phyloP scores from a whole-genome alignment of 2,888 invertebrate genomes.

The Xylota sylvarum region DNA sequence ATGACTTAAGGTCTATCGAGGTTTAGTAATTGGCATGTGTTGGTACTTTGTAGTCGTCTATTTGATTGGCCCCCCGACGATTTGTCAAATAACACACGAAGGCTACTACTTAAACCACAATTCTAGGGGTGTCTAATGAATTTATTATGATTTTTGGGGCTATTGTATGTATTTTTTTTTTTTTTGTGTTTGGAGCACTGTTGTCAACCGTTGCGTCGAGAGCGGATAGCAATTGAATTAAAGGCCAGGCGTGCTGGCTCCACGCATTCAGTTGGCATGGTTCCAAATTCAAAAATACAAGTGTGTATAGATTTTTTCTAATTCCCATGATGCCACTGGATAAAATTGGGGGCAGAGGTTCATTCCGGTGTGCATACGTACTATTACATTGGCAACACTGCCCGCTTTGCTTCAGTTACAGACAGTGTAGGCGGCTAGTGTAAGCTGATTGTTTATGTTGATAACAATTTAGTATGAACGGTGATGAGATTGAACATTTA shows the following conservation, averaged over 20 bases:
- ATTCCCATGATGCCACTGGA: conserved; percentile 35
- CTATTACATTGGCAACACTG: conserved; percentile 19
- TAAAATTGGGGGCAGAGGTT: background rate
- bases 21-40: background rate
- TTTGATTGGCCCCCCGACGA: conserved; percentile 21
- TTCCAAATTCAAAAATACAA: conserved; percentile 26
- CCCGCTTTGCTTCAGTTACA: background rate
- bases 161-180: background rate
- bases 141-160: conserved; percentile 32
- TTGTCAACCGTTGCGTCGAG: conserved; percentile 17
- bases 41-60: background rate
- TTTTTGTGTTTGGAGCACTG: conserved; percentile 22
- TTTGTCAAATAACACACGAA: background rate
- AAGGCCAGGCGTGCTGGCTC: conserved; percentile 6
- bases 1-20: background rate
- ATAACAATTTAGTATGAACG: background rate
- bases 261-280: conserved; percentile 38
- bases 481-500: background rate
- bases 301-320: background rate
- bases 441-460: conserved; percentile 19
- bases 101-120: background rate
- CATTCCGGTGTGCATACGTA: too few species aligned
- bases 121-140: background rate
- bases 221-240: conserved; percentile 28
- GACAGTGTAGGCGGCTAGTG: conserved; percentile 1